Evolutionary conservation across 1,140 invertebrate species (phyloP), one percentile per base, ranked within the genome.

Genomic region (Ptiloglossa arizonensis): DNA sequence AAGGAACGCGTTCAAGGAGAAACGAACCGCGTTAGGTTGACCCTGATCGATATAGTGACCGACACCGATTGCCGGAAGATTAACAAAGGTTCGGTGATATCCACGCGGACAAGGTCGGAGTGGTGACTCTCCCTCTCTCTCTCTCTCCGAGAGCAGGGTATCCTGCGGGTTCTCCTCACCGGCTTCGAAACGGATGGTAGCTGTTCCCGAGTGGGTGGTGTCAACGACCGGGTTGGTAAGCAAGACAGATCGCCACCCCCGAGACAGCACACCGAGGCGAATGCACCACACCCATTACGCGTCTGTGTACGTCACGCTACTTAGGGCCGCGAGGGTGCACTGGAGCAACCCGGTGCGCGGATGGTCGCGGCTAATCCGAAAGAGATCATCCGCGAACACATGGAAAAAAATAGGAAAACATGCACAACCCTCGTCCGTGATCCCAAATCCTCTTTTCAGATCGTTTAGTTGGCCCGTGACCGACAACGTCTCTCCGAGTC

Each of bases 171-270:
- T 78, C 52, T 77, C 56, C 69, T 29, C 11, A 50, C 52, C 29
- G 50, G 38, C 69, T 54, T 29, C 52, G 70, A 81, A 82, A 75
- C 68, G 83, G 79, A 82, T 87, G 84, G 73, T 62, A 60, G 80
- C 68, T 83, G 84, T 83, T 81, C 79, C 68, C 85, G 59, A 22
- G 79, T 81, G 86, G 87, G 85, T 89, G 85, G 84, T 90, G 89
- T 90, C 89, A 89, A 83, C 87, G 81, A 60, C 60, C 70, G 57
- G 69, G 63, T 52, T 73, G 79, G 82, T 90, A 90, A 89, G 86
- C 86, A 90, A 90, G 89, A 90, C 87, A 83, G 83, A 90, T 90
- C 85, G 87, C 88, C 82, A 71, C 67, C 79, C 72, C 66, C 80
- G 80, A 87, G 85, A 87, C 86, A 87, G 85, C 85, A 85, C 79